Conservation (phyloP, 2,888 invertebrate genomes). For the Mellilla xanthometata region DNA sequence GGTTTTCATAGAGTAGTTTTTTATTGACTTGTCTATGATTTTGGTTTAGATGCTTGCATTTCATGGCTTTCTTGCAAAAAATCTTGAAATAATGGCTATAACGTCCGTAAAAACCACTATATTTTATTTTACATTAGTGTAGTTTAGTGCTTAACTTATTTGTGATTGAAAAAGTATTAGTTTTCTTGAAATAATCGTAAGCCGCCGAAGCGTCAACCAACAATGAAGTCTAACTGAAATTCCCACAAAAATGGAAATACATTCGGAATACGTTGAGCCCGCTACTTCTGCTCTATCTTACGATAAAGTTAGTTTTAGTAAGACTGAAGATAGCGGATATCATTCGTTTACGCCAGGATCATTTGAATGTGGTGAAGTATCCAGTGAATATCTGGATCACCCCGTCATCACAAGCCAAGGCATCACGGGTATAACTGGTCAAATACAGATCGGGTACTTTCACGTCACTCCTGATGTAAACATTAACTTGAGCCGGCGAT, state of each 20-base stretch:
- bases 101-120: no score
- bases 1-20: no score
- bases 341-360: constrained; percentile 70
- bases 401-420: constrained; percentile 40
- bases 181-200: no score
- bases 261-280: constrained; percentile 51
- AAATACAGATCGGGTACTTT: constrained; percentile 45
- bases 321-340: constrained; percentile 74
- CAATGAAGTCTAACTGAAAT: constrained; percentile 24
- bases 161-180: no score
- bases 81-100: not conserved
- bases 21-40: no score
- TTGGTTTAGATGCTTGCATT: not conserved
- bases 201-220: constrained; percentile 1
- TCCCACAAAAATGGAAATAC: constrained; percentile 55
- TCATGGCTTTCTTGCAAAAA: not conserved
- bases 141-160: no score
- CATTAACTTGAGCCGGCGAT: constrained; percentile 35
- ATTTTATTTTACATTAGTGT: no score
- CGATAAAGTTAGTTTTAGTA: constrained; percentile 52
- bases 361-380: constrained; percentile 57
- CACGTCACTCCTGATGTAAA: constrained; percentile 46
- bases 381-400: constrained; percentile 53
- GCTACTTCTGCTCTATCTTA: constrained; percentile 52
- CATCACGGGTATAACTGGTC: constrained; percentile 43